Evolutionary conservation across 23 tunicate species (phyloP), one percentile per base, ranked within the genome.

Genomic region (Styela clava): DNA sequence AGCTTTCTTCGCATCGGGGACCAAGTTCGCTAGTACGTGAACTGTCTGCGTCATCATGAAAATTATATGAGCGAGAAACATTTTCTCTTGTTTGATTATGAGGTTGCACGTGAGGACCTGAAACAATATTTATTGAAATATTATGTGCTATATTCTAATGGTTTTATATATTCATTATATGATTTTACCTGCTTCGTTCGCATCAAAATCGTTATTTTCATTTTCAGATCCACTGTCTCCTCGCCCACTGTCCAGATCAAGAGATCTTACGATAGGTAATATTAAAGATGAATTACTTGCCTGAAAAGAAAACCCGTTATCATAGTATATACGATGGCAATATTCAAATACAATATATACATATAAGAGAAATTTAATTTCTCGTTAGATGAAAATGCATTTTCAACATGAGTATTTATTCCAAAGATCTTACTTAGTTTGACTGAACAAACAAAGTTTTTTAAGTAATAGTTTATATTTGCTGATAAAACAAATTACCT

Each of bases 221-320:
- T 74, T 86, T 62, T 91, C 97, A 34, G 97, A 88, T 73, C 84
- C 91, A 68, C 97, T 91, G 68, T 91, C 97, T 25, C 97, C 97
- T 16, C 97, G 88, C 35, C 97, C 97, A 72, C 97, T 91, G 79
- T 91, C 73, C n/a, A 31, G 67, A 33, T 79, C 73, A 7, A 35
- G 1, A 12, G 83, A 63, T 79, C 77, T 71, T 5, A 71, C 35
- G 34, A 71, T 32, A 7, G 77, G 77, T 16, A 71, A 32, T 32
- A 34, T 3, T 29, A 71, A 32, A 65, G 70, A 65, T 24, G 70
- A 9, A 7, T 44, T 44, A 12, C 12, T 44, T 7, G 56, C 56
- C 56, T 44, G 56, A 44, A 44, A 44, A 44, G 56, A 12, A 44
- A n/a, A n/a, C n/a, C n/a, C n/a, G n/a, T n/a, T n/a, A n/a, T n/a